Conservation (phyloP, 2,888 invertebrate species). For the Eremobia ochroleuca region DNA sequence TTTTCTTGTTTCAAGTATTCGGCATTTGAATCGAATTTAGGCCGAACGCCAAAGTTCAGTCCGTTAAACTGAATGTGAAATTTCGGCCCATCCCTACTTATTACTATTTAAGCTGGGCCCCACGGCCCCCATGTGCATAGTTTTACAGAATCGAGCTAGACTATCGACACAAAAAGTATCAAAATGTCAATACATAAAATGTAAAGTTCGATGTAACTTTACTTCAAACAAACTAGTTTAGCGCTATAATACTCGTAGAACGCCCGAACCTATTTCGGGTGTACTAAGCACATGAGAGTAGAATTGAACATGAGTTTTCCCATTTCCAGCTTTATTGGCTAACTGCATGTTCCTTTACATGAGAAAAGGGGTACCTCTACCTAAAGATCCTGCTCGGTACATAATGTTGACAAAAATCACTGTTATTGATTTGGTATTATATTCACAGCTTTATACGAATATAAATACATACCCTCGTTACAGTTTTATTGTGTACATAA, state of each 20-base stretch:
- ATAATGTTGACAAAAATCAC: background rate
- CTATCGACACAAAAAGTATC: background rate
- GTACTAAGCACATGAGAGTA: background rate
- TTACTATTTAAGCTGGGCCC: background rate
- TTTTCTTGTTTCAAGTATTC: too few species aligned
- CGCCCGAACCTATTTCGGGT: background rate
- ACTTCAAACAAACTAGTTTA: background rate
- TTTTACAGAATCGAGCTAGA: background rate
- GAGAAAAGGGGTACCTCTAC: background rate
- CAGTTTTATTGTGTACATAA: constrained; percentile 67
- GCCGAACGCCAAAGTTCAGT: too few species aligned
- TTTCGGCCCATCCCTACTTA: background rate
- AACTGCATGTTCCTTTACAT: background rate
- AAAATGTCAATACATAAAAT: background rate
- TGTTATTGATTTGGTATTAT: constrained; percentile 40
- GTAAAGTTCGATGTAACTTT: background rate
- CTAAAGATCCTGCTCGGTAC: background rate
- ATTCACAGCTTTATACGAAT: constrained; percentile 52
- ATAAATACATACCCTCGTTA: constrained; percentile 68
- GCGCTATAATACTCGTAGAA: background rate
- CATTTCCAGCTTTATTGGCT: background rate
- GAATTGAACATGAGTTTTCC: background rate
- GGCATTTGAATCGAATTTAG: too few species aligned
- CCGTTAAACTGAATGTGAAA: too few species aligned
- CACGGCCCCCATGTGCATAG: background rate